Conservation (phyloP, 2,797 vertebrate genomes). For the Anabas testudineus region DNA sequence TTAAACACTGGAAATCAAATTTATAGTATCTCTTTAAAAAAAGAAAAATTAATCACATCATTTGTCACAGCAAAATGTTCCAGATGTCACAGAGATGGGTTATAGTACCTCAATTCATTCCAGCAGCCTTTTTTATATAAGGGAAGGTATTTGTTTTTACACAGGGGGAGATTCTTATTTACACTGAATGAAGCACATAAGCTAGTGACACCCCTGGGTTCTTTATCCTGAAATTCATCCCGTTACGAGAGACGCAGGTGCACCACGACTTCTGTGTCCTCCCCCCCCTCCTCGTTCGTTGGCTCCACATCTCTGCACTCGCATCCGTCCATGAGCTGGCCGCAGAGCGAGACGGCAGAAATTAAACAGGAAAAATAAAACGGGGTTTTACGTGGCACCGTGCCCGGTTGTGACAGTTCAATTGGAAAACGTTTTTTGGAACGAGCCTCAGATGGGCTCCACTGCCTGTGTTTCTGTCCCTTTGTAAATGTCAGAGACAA, state of each 20-base stretch:
- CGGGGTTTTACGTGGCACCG: conserved; percentile 44
- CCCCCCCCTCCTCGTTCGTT: neutral
- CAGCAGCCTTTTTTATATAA: conserved; percentile 8
- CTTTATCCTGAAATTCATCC: conserved; percentile 31
- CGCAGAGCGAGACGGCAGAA: conserved; percentile 31
- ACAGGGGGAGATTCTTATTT: conserved; percentile 4
- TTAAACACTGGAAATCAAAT: neutral
- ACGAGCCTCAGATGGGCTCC: conserved; percentile 47
- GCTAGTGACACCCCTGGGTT: conserved; percentile 22
- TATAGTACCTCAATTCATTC: neutral
- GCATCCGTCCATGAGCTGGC: neutral
- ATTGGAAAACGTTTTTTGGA: conserved; percentile 51
- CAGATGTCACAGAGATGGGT: neutral
- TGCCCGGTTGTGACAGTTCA: conserved; percentile 49
- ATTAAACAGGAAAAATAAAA: conserved; percentile 46
- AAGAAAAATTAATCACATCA: neutral
- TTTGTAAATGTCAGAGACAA: conserved; percentile 68
- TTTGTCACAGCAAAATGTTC: neutral
- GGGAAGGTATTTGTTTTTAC: neutral
- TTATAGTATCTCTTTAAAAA: neutral
- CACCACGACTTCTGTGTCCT: conserved; percentile 5
- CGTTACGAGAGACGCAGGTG: conserved; percentile 47
- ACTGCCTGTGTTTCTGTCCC: conserved; percentile 52
- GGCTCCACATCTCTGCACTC: neutral
- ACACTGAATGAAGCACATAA: conserved; percentile 28